phyloP scores from a whole-genome alignment of 2,888 invertebrate species.

The Listrodromus nycthemerus region DNA sequence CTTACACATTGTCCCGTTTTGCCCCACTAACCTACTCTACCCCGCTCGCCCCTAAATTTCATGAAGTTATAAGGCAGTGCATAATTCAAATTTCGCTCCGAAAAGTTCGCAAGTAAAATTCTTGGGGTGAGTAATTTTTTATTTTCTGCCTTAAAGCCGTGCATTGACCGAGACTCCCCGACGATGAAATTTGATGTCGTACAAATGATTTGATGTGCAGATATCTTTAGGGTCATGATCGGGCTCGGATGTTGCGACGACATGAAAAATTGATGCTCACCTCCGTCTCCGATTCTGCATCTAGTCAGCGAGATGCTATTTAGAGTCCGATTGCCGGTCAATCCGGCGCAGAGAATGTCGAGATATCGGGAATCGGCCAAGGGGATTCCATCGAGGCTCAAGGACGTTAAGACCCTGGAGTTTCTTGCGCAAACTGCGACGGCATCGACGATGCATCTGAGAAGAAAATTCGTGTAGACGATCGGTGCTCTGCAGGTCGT shows the following conservation, averaged over 20 bases:
- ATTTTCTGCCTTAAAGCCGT: no score
- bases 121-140: no score
- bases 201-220: no score
- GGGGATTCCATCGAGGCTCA: conserved; percentile 74
- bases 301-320: conserved; percentile 67
- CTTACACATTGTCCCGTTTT: no score
- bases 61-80: no score
- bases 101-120: no score
- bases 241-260: not conserved
- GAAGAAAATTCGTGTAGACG: conserved; percentile 73
- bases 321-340: conserved; percentile 69
- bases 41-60: no score
- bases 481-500: conserved; percentile 58
- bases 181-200: not conserved
- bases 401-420: conserved; percentile 66
- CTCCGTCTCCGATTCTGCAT: conserved; percentile 72
- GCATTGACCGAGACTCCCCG: not conserved
- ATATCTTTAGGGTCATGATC: not conserved
- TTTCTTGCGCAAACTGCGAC: conserved; percentile 69
- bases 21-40: no score
- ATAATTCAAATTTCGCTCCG: no score
- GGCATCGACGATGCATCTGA: conserved; percentile 73
- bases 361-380: conserved; percentile 70
- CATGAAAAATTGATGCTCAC: conserved; percentile 51
- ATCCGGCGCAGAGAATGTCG: conserved; percentile 68